A percentile compares a stretch with the other conserved stretches of the same genome.
These are phyloP conservation scores for Dromius quadrimaculatus DNA, from an alignment of 2,888 invertebrate genomes.

Conservation along the genomic window DNA sequence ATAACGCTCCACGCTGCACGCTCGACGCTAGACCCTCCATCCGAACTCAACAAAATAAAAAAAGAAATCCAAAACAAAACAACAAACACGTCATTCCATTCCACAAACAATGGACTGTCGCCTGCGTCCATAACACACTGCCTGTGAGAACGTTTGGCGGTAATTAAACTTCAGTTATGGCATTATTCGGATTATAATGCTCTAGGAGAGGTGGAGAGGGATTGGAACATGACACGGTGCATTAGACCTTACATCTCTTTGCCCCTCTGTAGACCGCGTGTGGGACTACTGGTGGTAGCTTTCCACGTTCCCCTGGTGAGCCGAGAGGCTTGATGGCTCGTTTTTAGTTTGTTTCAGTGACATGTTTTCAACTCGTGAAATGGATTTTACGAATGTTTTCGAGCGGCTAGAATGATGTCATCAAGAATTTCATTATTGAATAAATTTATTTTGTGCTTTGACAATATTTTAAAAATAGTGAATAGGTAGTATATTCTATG, in stretches of 20 bases:
- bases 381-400: constrained; percentile 3
- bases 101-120: constrained; percentile 30
- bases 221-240: constrained; percentile 24
- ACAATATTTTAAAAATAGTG: too few relatives aligned
- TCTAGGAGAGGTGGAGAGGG: not conserved
- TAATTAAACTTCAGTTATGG: constrained; percentile 48
- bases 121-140: constrained; percentile 27
- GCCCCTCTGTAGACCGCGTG: not conserved
- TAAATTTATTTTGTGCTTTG: too few relatives aligned
- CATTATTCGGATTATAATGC: constrained; percentile 48
- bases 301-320: not conserved
- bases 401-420: not conserved
- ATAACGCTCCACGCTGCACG: not conserved
- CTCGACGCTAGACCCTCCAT: not conserved
- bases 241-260: not conserved
- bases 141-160: constrained; percentile 42
- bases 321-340: constrained; percentile 7
- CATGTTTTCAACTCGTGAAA: constrained; percentile 30
- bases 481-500: too few relatives aligned
- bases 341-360: constrained; percentile 24
- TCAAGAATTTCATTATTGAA: constrained; percentile 1
- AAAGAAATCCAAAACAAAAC: constrained; percentile 18
- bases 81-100: constrained; percentile 31
- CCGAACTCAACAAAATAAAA: constrained; percentile 18
- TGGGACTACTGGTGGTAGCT: constrained; percentile 8